These are phyloP conservation scores for Masticophis lateralis DNA, from an alignment of 2,797 vertebrate species.

Conservation along the genomic window DNA sequence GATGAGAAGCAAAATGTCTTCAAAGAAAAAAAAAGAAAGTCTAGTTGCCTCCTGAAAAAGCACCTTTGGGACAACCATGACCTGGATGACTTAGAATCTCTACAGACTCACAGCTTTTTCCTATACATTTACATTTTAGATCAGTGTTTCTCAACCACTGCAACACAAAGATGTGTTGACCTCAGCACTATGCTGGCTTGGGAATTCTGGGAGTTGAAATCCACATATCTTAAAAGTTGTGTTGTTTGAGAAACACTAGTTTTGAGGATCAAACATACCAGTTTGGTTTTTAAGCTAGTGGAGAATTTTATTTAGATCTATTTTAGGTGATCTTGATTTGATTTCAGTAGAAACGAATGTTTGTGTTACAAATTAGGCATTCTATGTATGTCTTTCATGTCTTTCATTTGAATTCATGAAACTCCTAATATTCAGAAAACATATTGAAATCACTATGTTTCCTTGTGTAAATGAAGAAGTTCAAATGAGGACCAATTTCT, in stretches of 20 bases:
- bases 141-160: neutral
- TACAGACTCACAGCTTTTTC: too few species aligned
- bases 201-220: neutral
- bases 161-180: neutral
- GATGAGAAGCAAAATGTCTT: too few species aligned
- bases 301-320: neutral
- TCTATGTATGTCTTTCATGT: neutral
- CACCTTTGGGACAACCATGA: too few species aligned
- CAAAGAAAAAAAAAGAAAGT: too few species aligned
- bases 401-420: neutral
- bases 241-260: neutral
- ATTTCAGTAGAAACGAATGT: neutral
- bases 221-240: neutral
- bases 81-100: too few species aligned
- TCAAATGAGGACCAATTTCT: neutral
- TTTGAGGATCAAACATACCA: neutral
- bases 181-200: neutral
- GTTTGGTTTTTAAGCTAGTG: neutral
- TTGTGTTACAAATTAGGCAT: neutral
- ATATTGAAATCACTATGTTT: neutral
- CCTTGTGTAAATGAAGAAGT: neutral
- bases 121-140: neutral
- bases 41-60: too few species aligned
- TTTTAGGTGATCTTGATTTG: neutral
- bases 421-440: neutral